Percentiles rank a stretch among this genome's conserved stretches.
phyloP scores from a whole-genome alignment of 2,888 invertebrate species.

The Vanessa cardui region DNA sequence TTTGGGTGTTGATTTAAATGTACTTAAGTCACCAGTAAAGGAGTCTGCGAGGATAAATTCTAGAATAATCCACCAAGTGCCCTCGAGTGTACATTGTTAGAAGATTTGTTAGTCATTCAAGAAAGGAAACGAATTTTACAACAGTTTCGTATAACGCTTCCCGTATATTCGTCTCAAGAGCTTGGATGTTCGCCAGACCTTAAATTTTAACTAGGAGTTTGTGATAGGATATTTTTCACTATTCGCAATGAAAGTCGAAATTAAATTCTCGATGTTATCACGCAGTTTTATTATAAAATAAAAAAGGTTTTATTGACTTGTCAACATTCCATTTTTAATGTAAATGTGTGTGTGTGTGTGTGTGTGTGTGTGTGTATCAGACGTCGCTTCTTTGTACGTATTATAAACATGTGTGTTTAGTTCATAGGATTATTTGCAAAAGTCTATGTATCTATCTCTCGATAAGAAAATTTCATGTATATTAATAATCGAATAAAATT shows the following conservation, averaged over 20 bases:
- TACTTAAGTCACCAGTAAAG: constrained; percentile 4
- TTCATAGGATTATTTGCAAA: background rate
- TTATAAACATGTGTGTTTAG: background rate
- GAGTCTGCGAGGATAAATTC: constrained; percentile 7
- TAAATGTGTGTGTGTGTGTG: no score
- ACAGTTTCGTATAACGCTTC: constrained; percentile 26
- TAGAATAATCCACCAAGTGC: constrained; percentile 20
- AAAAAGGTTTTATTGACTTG: background rate
- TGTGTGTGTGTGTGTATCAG: no score
- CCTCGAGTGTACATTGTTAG: constrained; percentile 27
- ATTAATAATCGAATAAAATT: no score
- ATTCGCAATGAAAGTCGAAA: background rate
- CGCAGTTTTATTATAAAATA: background rate
- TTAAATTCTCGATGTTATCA: background rate
- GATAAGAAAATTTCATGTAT: no score
- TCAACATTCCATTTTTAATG: no score
- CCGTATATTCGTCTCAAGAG: constrained; percentile 20
- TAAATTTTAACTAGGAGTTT: constrained; percentile 19
- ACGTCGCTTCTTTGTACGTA: background rate
- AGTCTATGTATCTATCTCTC: no score
- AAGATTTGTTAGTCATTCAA: constrained; percentile 35
- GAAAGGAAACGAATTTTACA: constrained; percentile 32
- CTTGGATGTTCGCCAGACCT: constrained; percentile 27
- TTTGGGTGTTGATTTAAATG: background rate
- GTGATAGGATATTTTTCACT: constrained; percentile 9